Conservation (phyloP, 2,888 invertebrate genomes). For the Caenorhabditis sp. region DNA sequence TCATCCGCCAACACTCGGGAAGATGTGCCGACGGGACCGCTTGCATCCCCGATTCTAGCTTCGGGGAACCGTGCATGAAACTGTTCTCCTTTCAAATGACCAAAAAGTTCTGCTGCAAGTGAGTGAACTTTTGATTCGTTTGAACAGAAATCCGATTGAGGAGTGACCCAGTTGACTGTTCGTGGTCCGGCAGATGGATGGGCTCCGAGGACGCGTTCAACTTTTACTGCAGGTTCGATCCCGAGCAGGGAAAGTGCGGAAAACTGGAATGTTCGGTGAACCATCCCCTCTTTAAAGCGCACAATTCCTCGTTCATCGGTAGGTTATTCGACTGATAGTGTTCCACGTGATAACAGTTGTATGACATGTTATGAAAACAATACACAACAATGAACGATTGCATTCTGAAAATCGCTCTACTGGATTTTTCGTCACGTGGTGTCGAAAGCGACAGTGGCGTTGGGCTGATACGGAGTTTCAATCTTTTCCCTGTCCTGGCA, state of each 20-base stretch:
- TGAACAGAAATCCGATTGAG: no score
- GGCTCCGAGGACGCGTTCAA: slow-evolving; percentile 65
- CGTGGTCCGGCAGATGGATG: slow-evolving; percentile 68
- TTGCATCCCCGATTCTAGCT: slow-evolving; percentile 63
- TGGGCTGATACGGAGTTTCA: no score
- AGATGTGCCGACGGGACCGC: slow-evolving; percentile 59
- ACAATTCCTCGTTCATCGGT: slow-evolving; percentile 63
- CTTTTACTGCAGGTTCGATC: slow-evolving; percentile 64
- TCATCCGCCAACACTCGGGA: slow-evolving; percentile 61
- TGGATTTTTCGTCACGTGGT: no score
- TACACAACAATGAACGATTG: not conserved
- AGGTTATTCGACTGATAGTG: not conserved
- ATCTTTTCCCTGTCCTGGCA: no score
- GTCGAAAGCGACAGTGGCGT: no score
- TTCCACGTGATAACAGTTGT: no score
- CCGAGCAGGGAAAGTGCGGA: slow-evolving; percentile 62
- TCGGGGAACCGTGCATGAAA: slow-evolving; percentile 64
- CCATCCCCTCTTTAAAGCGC: slow-evolving; percentile 58
- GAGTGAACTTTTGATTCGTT: not conserved
- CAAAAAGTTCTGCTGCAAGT: slow-evolving; percentile 69
- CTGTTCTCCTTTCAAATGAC: slow-evolving; percentile 63
- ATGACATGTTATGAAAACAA: not conserved
- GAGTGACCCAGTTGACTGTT: slow-evolving; percentile 62
- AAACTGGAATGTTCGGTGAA: slow-evolving; percentile 66
- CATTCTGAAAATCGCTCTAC: no score